Evolutionary conservation across 2,113 vertebrate species (phyloP).

Genomic region (Sphyrna mokarran): DNA sequence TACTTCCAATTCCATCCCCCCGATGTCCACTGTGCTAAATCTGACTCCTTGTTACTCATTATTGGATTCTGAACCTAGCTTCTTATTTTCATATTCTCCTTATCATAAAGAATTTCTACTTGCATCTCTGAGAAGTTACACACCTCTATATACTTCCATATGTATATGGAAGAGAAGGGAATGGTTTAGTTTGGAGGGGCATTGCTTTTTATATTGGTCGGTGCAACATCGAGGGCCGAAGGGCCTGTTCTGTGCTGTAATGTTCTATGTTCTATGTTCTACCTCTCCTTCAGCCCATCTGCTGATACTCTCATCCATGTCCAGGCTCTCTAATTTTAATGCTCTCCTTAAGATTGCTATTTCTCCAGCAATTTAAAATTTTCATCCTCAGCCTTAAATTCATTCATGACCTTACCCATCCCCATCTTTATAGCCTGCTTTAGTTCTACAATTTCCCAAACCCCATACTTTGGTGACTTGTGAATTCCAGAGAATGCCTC

Average conservation of each 20-base stretch:
- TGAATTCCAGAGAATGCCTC: not conserved
- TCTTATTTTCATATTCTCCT: not conserved
- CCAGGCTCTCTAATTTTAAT: not conserved
- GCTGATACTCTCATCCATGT: not conserved
- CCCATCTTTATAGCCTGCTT: not conserved
- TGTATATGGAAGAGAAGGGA: too few species aligned
- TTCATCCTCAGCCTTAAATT: not conserved
- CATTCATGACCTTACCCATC: not conserved
- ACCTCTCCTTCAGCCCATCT: not conserved
- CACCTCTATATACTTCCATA: too few species aligned
- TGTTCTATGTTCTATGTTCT: too few species aligned
- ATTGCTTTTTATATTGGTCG: too few species aligned
- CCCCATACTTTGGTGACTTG: not conserved
- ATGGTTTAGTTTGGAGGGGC: too few species aligned
- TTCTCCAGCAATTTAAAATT: not conserved
- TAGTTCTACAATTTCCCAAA: not conserved
- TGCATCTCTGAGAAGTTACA: not conserved
- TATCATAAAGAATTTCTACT: not conserved
- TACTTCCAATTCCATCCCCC: not conserved
- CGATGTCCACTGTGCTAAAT: not conserved
- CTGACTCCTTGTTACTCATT: not conserved
- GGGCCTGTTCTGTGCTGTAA: too few species aligned
- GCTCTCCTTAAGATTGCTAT: not conserved
- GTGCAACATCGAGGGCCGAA: too few species aligned
- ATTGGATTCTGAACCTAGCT: not conserved